Percentiles rank a stretch among this genome's conserved stretches.
These are phyloP conservation scores for Porites divaricata DNA, from an alignment of 92 coral and sea anemone genomes.

Conservation along the genomic window DNA sequence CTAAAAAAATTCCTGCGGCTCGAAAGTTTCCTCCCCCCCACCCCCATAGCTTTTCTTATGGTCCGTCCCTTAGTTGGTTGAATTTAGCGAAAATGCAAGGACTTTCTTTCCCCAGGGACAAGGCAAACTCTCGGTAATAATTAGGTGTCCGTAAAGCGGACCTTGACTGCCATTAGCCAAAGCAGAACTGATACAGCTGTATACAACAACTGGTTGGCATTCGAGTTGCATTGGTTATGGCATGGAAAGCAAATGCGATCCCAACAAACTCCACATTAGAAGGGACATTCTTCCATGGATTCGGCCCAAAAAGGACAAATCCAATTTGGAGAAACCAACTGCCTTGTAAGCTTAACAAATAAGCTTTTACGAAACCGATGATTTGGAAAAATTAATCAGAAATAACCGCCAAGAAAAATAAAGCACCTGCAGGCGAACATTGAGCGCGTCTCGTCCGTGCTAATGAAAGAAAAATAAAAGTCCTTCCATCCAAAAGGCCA, in stretches of 20 bases:
- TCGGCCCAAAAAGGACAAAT: conserved; percentile 49
- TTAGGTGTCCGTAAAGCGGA: no score
- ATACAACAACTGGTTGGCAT: no score
- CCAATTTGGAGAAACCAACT: conserved; percentile 63
- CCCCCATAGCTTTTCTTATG: no score
- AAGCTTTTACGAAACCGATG: conserved; percentile 36
- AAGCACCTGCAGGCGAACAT: conserved; percentile 59
- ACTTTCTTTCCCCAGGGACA: no score
- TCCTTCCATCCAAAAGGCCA: conserved; percentile 66
- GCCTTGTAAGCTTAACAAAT: conserved; percentile 54
- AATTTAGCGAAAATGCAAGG: no score
- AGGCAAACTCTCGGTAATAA: no score
- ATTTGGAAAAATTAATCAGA: conserved; percentile 23
- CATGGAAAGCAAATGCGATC: conserved; percentile 58
- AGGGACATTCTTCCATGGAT: conserved; percentile 37
- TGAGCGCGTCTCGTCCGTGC: conserved; percentile 61
- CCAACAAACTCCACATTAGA: conserved; percentile 48
- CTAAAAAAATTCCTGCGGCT: no score
- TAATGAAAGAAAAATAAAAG: conserved; percentile 58
- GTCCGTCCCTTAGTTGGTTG: no score
- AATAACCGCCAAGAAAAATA: conserved; percentile 40
- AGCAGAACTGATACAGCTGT: no score
- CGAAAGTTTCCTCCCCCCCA: no score
- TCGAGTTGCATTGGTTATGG: not conserved
- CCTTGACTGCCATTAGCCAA: no score